Percentiles rank a stretch among this genome's conserved stretches.
These are phyloP conservation scores for Odontesthes bonariensis DNA, from an alignment of 2,113 vertebrate species.

Conservation along the genomic window DNA sequence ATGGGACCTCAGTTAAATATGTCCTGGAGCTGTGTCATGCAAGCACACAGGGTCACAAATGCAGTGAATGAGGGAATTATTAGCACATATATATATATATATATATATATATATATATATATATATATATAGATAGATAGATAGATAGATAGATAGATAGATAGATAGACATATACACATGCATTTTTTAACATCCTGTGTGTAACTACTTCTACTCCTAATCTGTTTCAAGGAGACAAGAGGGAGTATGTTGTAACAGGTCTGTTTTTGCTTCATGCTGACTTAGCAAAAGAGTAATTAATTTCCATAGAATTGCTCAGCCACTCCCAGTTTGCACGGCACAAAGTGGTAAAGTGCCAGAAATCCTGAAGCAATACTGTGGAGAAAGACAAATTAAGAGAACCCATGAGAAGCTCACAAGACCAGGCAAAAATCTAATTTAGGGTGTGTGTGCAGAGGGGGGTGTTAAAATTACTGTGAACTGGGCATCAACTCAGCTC, in stretches of 20 bases:
- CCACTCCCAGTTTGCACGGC: conserved; percentile 52
- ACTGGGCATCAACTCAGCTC: conserved; percentile 24
- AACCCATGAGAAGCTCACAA: conserved; percentile 51
- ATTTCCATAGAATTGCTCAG: conserved; percentile 53
- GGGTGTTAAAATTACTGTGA: conserved; percentile 29
- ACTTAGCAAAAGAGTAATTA: conserved; percentile 50
- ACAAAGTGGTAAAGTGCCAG: conserved; percentile 52
- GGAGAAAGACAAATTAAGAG: conserved; percentile 28
- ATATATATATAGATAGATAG: too few relatives aligned
- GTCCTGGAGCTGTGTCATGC: conserved; percentile 52
- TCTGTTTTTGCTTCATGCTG: conserved; percentile 64
- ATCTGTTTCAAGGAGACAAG: conserved; percentile 22
- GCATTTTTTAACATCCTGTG: conserved; percentile 6
- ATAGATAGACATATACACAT: too few relatives aligned
- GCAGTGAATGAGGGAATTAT: neutral
- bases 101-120: too few relatives aligned
- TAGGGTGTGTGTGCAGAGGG: conserved; percentile 1
- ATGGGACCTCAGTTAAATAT: conserved; percentile 46
- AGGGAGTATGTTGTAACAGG: conserved; percentile 64
- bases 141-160: too few relatives aligned
- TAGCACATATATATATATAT: neutral
- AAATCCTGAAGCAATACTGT: conserved; percentile 44
- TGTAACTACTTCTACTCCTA: conserved; percentile 48
- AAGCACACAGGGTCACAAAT: conserved; percentile 17
- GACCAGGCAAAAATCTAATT: conserved; percentile 42